A percentile compares a stretch with the other conserved stretches of the same genome.
Conservation (phyloP, 2,113 vertebrate species). For the Tylochromis polylepis region DNA sequence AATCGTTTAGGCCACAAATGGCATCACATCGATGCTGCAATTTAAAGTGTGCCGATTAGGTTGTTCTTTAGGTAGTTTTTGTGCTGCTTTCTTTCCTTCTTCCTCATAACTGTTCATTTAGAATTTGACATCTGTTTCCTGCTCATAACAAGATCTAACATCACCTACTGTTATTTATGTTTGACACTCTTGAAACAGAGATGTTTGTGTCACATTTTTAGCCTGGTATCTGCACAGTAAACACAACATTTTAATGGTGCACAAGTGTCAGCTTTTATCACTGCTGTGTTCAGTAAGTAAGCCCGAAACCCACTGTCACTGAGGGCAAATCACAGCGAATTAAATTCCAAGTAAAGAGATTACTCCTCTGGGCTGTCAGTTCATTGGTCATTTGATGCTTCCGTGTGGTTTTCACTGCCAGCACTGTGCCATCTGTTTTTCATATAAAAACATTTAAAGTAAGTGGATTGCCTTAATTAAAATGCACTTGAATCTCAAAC, state of each 20-base stretch:
- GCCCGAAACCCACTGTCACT: not conserved
- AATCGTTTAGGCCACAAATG: not conserved
- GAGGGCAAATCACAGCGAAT: not conserved
- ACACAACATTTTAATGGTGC: not conserved
- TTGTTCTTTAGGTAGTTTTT: not conserved
- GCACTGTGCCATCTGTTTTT: not conserved
- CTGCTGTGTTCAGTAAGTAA: not conserved
- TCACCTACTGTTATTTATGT: not conserved
- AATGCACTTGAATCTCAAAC: not conserved
- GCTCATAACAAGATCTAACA: not conserved
- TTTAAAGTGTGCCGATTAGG: not conserved
- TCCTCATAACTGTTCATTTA: not conserved
- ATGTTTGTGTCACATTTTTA: not conserved
- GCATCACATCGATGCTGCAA: not conserved
- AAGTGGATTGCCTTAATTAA: not conserved
- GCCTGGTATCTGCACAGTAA: not conserved
- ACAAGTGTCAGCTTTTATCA: not conserved
- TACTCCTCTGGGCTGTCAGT: not conserved
- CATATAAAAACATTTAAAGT: not conserved
- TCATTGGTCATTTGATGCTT: slow-evolving; percentile 13
- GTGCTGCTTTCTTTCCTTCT: not conserved
- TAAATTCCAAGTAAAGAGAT: slow-evolving; percentile 44
- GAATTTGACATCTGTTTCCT: not conserved
- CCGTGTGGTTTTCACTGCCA: not conserved
- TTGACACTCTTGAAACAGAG: not conserved